phyloP scores from a whole-genome alignment of 2,113 vertebrate genomes.

The Bolborhynchus lineola region DNA sequence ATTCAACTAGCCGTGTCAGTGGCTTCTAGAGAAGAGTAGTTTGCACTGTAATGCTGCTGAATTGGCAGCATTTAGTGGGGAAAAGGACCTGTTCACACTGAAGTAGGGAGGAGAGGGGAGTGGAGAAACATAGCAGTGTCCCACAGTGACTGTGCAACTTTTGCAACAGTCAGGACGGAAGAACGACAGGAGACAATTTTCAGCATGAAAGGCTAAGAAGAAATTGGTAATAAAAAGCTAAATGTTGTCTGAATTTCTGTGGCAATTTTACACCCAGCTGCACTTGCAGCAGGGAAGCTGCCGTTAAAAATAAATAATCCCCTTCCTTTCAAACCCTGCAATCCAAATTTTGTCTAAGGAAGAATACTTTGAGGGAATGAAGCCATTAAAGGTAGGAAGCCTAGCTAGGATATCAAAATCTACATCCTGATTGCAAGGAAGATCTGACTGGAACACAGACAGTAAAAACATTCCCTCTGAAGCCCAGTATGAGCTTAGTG shows the following conservation, averaged over 20 bases:
- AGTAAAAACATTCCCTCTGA: not conserved
- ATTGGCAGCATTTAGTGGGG: not conserved
- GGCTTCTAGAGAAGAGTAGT: not conserved
- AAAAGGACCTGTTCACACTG: not conserved
- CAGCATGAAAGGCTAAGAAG: not conserved
- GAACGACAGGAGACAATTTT: not conserved
- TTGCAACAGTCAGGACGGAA: not conserved
- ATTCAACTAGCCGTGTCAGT: not conserved
- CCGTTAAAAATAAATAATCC: constrained; percentile 6
- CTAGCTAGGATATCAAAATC: not conserved
- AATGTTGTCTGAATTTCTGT: not conserved
- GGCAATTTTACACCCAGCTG: constrained; percentile 28
- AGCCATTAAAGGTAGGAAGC: not conserved
- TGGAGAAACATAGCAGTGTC: not conserved
- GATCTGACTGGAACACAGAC: not conserved
- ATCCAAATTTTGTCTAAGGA: not conserved
- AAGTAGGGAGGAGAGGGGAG: not conserved
- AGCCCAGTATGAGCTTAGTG: not conserved
- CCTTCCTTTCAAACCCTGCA: not conserved
- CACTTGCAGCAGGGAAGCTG: not conserved
- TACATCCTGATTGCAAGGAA: not conserved
- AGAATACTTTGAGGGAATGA: not conserved
- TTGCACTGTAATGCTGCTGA: not conserved
- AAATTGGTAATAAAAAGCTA: constrained; percentile 1
- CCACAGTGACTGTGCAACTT: not conserved